Conservation (phyloP, 1,140 invertebrate genomes). For the Sesamia nonagrioides region DNA sequence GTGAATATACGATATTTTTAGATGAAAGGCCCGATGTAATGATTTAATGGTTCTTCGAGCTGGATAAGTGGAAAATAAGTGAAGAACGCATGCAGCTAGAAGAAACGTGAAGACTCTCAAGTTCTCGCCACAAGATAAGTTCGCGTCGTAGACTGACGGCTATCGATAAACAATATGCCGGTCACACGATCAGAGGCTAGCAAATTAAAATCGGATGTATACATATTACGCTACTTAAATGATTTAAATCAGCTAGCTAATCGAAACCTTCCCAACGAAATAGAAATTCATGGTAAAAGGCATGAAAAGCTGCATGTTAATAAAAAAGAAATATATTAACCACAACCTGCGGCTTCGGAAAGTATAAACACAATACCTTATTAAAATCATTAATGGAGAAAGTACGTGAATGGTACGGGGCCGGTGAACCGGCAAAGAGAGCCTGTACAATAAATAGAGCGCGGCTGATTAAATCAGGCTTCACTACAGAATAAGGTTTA, state of each 20-base stretch:
- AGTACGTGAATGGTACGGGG: slow-evolving; percentile 35
- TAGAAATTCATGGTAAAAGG: neutral
- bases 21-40: too few species aligned
- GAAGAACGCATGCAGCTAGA: too few species aligned
- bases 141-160: too few species aligned
- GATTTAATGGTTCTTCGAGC: too few species aligned
- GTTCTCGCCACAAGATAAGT: too few species aligned
- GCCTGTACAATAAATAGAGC: slow-evolving; percentile 35
- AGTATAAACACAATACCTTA: slow-evolving; percentile 41
- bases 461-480: slow-evolving; percentile 22
- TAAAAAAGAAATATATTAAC: neutral
- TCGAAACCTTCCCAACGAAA: neutral
- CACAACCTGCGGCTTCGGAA: slow-evolving; percentile 9
- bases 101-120: too few species aligned
- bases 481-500: neutral
- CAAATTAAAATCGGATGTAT: too few species aligned
- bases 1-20: too few species aligned
- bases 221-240: too few species aligned
- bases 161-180: too few species aligned
- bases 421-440: slow-evolving; percentile 37
- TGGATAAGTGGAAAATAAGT: too few species aligned
- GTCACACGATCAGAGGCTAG: too few species aligned
- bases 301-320: neutral
- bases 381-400: slow-evolving; percentile 38
- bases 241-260: neutral